Evolutionary conservation across 2,113 vertebrate genomes (phyloP).

Genomic region (Calidris pygmaea): DNA sequence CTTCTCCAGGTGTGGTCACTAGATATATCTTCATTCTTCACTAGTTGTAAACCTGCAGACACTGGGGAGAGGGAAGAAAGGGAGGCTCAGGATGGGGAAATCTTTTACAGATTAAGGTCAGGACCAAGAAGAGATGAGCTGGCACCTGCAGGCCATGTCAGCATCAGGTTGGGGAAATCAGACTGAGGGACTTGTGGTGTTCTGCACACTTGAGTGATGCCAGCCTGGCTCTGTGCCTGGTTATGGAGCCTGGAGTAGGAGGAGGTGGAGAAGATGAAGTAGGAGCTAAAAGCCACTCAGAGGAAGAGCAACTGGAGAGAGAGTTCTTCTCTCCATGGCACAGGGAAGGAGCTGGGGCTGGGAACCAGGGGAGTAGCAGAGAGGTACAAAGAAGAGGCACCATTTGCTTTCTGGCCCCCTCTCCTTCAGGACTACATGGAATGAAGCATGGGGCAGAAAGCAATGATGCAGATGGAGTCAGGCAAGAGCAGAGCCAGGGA

Average conservation of each 20-base stretch:
- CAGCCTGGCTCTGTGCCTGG: not conserved
- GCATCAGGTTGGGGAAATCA: not conserved
- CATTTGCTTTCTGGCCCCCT: not conserved
- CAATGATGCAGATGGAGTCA: not conserved
- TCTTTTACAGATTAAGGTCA: not conserved
- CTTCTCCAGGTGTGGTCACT: not conserved
- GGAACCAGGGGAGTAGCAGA: not conserved
- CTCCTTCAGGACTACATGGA: not conserved
- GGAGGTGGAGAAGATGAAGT: not conserved
- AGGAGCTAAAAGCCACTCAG: not conserved
- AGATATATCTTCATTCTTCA: not conserved
- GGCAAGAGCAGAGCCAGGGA: not conserved
- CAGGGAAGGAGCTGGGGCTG: not conserved
- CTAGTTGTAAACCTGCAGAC: not conserved
- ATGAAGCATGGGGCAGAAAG: not conserved
- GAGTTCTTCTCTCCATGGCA: not conserved
- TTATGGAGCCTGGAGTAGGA: not conserved
- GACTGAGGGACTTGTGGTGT: rapidly evolving
- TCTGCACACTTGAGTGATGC: rapidly evolving
- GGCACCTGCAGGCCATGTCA: not conserved
- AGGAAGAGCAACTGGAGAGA: not conserved
- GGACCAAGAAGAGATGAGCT: not conserved
- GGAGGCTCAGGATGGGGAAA: not conserved
- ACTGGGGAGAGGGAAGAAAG: not conserved
- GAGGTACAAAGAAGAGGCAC: not conserved